A percentile compares a stretch with the other conserved stretches of the same genome.
These are phyloP conservation scores for Ectemnius lituratus DNA, from an alignment of 2,888 invertebrate species.

Conservation along the genomic window DNA sequence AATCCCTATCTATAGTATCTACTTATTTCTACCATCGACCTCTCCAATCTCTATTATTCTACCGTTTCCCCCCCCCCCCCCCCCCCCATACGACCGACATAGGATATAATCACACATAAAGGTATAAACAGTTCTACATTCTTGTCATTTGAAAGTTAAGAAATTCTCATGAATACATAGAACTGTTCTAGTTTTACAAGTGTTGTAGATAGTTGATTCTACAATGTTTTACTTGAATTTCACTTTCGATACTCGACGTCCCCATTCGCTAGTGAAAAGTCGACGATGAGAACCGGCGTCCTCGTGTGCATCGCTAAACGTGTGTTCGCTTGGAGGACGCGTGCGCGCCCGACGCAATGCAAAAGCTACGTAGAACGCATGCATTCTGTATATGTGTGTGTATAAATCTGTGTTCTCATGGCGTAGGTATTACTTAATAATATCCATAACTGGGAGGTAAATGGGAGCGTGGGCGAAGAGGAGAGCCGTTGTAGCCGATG, in stretches of 20 bases:
- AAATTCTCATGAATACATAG: too few species aligned
- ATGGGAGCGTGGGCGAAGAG: constrained; percentile 52
- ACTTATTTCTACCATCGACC: too few species aligned
- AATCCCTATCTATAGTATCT: too few species aligned
- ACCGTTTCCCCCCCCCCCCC: too few species aligned
- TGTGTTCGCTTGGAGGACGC: constrained; percentile 34
- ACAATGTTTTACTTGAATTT: background rate
- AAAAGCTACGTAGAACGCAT: background rate
- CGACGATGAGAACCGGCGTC: constrained; percentile 67
- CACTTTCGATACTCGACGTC: background rate
- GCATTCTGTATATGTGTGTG: background rate
- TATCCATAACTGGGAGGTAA: constrained; percentile 71
- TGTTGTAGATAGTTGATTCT: too few species aligned
- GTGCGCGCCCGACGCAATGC: constrained; percentile 29
- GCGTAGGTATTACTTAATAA: constrained; percentile 72
- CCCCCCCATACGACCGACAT: too few species aligned
- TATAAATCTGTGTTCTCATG: constrained; percentile 39
- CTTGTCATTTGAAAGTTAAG: too few species aligned
- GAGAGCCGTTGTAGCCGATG: constrained; percentile 31
- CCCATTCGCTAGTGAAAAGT: constrained; percentile 28
- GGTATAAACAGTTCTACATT: too few species aligned
- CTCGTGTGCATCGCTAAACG: constrained; percentile 56
- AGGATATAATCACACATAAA: too few species aligned
- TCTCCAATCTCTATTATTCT: too few species aligned
- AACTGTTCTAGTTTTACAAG: too few species aligned